Evolutionary conservation across 2,797 vertebrate genomes (phyloP), one percentile per base, ranked within the genome.

Genomic region (Eupleurogrammus muticus): DNA sequence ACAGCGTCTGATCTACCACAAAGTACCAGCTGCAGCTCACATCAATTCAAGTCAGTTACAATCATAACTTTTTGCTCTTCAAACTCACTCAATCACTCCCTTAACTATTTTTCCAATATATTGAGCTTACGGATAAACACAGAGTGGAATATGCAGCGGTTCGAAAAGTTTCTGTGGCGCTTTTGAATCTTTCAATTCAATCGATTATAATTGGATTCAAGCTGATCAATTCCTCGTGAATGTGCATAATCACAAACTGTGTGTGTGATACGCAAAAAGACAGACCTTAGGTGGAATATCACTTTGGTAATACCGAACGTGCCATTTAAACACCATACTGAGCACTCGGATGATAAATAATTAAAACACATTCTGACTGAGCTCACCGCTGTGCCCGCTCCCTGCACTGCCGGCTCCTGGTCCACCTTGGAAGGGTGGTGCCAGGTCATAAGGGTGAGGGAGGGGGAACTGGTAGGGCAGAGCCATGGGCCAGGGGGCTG

Each of bases 391-490:
- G 88, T 98, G 96, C 82, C 98, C 98, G 86, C 97, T 99, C 81
- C 98, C 97, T 47, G 97, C 96, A 9, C 97, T 99, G 71, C 98
- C 98, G 32, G 95, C 94, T 2, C 92, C 95, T 34, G 93, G 94
- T 60, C 92, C 93, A 2, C 87, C 82, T 0, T 93, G 95, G 0
- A 95, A 97, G 80, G 94, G 96, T 88, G 96, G 97, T 10, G 96
- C 92, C 63, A 96, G 92, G 62, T 99, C 97, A 0, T 96, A 98
- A 19, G 97, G 96, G 83, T 97, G 97, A 52, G 96, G 95, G 0
- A 97, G 92, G 0, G 98, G 96, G 87, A 98, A 99, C 82, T 99
- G 97, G 86, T 99, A 99, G 0, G 97, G 97, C 85, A 99, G 94
- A 42, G 96, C 92, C 92, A 97, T 95, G 63, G 98, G 98, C 98